phyloP scores from a whole-genome alignment of 2,113 vertebrate species.

The Crotalus tigris region DNA sequence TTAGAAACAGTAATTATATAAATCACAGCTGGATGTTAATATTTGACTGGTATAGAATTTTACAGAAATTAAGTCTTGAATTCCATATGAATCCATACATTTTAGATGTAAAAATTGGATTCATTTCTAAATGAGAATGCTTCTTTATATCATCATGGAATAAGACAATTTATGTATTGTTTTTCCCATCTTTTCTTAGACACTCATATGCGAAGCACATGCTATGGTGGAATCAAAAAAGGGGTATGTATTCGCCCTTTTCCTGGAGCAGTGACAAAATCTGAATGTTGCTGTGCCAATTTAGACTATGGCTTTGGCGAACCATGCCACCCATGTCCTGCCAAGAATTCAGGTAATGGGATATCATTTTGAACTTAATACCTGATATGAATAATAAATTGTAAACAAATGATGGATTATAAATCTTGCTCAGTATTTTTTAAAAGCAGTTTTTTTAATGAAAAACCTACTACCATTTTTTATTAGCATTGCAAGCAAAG shows the following conservation, averaged over 20 bases:
- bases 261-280: constrained; percentile 75
- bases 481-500: neutral
- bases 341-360: constrained; percentile 69
- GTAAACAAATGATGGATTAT: neutral
- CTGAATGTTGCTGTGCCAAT: constrained; percentile 77
- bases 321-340: constrained; percentile 73
- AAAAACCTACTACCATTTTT: neutral
- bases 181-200: constrained; percentile 52
- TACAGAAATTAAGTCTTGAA: neutral
- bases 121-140: neutral
- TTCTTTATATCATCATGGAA: neutral
- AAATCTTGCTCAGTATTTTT: neutral
- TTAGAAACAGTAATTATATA: constrained; percentile 10
- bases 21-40: neutral
- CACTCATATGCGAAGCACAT: constrained; percentile 77
- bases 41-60: constrained; percentile 18
- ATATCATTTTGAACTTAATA: neutral
- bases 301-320: constrained; percentile 75
- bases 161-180: neutral
- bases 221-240: constrained; percentile 73
- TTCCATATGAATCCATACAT: neutral
- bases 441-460: neutral
- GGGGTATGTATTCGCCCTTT: constrained; percentile 70
- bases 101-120: neutral
- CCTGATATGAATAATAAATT: neutral